These are phyloP conservation scores for Polydrusus tereticollis DNA, from an alignment of 2,888 invertebrate genomes.

Conservation along the genomic window DNA sequence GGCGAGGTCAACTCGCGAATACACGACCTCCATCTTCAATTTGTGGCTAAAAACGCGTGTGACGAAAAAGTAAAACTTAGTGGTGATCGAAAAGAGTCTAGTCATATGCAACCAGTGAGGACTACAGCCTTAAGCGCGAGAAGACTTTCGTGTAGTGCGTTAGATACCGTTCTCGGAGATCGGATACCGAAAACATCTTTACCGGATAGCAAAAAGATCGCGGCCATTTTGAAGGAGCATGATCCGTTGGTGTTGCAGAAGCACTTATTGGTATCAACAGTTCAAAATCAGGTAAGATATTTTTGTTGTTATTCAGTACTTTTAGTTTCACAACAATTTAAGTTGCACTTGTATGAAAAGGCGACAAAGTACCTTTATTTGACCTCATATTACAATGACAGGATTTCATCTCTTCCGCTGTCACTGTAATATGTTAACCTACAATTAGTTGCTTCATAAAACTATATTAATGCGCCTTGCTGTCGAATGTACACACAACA, in stretches of 20 bases:
- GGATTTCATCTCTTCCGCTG: too few species aligned
- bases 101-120: constrained; percentile 36
- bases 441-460: neutral
- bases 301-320: too few species aligned
- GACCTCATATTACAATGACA: too few species aligned
- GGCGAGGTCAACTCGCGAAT: constrained; percentile 72
- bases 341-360: too few species aligned
- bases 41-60: constrained; percentile 65
- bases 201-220: constrained; percentile 81
- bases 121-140: constrained; percentile 23
- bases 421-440: too few species aligned
- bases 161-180: constrained; percentile 47
- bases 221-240: constrained; percentile 86
- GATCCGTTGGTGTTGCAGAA: constrained; percentile 87
- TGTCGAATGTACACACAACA: neutral
- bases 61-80: constrained; percentile 46
- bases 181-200: constrained; percentile 73
- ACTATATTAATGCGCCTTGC: neutral
- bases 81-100: constrained; percentile 45
- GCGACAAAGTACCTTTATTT: too few species aligned
- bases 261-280: constrained; percentile 84
- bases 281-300: constrained; percentile 83
- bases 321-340: too few species aligned
- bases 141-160: constrained; percentile 36
- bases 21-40: constrained; percentile 70